These are phyloP conservation scores for Epinephelus malabaricus DNA, from an alignment of 2,797 vertebrate species.

Conservation along the genomic window DNA sequence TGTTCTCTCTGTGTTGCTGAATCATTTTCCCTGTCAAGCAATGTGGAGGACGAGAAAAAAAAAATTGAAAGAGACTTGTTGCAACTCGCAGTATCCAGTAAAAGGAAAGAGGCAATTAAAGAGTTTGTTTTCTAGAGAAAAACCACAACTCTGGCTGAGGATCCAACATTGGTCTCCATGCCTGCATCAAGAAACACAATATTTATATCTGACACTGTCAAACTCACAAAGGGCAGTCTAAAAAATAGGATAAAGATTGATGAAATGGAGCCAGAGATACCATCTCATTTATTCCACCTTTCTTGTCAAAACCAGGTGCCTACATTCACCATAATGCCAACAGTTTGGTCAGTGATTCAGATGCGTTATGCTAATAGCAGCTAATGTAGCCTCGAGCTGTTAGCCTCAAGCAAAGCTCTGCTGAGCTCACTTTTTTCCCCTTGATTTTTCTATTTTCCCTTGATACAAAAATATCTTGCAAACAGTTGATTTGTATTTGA, in stretches of 20 bases:
- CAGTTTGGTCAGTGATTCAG: background rate
- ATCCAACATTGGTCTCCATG: slow-evolving; percentile 32
- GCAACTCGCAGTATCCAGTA: slow-evolving; percentile 67
- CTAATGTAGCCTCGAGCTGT: background rate
- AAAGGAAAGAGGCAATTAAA: slow-evolving; percentile 75
- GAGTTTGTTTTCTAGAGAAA: slow-evolving; percentile 70
- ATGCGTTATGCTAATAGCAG: background rate
- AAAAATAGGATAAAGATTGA: background rate
- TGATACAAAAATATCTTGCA: background rate
- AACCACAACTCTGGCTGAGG: slow-evolving; percentile 53
- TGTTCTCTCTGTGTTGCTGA: slow-evolving; percentile 37
- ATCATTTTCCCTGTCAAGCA: slow-evolving; percentile 44
- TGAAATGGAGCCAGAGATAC: background rate
- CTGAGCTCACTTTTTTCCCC: background rate
- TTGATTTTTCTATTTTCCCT: background rate
- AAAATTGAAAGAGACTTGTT: slow-evolving; percentile 56
- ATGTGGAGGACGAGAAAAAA: slow-evolving; percentile 20
- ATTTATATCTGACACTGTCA: background rate
- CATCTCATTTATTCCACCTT: background rate
- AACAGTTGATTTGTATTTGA: background rate
- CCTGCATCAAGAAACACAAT: slow-evolving; percentile 25
- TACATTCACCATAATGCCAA: background rate
- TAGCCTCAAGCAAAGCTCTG: background rate
- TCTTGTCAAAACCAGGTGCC: background rate
- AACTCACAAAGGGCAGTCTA: background rate